phyloP scores from a whole-genome alignment of 2,888 invertebrate species.

The Brachycybe producta region DNA sequence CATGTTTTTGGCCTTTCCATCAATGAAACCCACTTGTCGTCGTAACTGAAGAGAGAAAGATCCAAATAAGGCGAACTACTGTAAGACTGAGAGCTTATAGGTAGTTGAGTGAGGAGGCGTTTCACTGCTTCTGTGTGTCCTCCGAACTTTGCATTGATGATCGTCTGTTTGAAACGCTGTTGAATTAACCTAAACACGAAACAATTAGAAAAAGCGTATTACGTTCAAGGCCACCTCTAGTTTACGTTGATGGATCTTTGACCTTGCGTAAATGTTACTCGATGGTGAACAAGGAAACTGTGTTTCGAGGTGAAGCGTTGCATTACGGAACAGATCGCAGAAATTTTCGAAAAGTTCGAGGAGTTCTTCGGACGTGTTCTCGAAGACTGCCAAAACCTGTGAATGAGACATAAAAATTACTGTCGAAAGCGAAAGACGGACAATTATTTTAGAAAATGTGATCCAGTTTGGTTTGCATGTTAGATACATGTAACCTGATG shows the following conservation, averaged over 20 bases:
- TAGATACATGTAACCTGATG: too few species aligned
- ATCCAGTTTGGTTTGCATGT: neutral
- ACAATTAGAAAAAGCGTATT: neutral
- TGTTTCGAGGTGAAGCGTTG: constrained; percentile 63
- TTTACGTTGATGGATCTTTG: constrained; percentile 1
- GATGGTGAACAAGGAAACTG: constrained; percentile 84
- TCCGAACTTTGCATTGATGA: constrained; percentile 77
- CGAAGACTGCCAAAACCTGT: constrained; percentile 65
- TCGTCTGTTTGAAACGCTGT: constrained; percentile 72
- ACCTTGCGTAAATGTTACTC: constrained; percentile 69
- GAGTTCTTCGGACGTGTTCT: constrained; percentile 74
- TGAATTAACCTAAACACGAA: constrained; percentile 40
- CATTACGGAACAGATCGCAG: constrained; percentile 84
- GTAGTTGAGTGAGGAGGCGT: constrained; percentile 74
- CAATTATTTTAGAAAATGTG: neutral
- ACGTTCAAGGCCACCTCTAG: too few species aligned
- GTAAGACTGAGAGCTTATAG: constrained; percentile 88
- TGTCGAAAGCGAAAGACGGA: neutral
- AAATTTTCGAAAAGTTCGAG: constrained; percentile 76
- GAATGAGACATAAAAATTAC: neutral
- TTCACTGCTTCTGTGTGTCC: constrained; percentile 79
- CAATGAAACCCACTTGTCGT: constrained; percentile 89
- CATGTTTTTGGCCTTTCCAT: constrained; percentile 90
- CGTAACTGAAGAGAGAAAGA: constrained; percentile 79
- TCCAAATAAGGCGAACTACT: constrained; percentile 87